Base-by-base conservation (phyloP, 2,113 vertebrate genomes). In the Callipepla squamata region DNA sequence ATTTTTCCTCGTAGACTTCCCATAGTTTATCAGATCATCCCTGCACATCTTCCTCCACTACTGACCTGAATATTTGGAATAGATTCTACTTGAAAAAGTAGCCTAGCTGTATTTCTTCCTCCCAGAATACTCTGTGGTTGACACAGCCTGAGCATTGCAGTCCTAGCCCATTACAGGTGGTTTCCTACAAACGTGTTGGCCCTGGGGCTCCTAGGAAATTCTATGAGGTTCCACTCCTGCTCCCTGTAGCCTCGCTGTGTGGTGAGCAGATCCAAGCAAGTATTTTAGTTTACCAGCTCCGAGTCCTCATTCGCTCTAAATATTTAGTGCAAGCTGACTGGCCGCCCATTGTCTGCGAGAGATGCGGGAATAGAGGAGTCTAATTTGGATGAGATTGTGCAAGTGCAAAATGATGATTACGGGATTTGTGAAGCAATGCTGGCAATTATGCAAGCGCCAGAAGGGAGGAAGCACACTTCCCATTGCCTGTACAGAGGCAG, bases 141-240 rank as follows among this genome's bases (percentile, higher is more conserved):
- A 87, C 89, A 61, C 28, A 8, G 8, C 30, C 13, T 1, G 6
- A 57, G 51, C 19, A 3, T 42, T 30, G 7, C 10, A 57, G 25
- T 40, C n/a, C 38, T 72, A 0, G 1, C 5, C 3, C 11, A 8
- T 25, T 66, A 0, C 0, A 0, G 25, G 26, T 20, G 26, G 58
- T 36, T 68, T 68, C 36, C 9, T 2, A 7, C 45, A 48, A 22
- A 55, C 1, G 0, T 36, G 61, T n/a, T 3, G 6, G 26, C 70
- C 3, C 2, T 40, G n/a, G 61, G 5, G 25, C 45, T n/a, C 1
- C 6, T 21, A 17, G 13, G 30, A 58, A 30, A 19, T 57, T 81
- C 80, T 58, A 3, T 0, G 1, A 65, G 30, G 44, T 80, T 34
- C 47, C 23, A 5, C 19, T 88, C 51, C 26, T 6, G 50, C 34